These are phyloP conservation scores for Andrena bucephala DNA, from an alignment of 2,888 invertebrate genomes.

Conservation along the genomic window DNA sequence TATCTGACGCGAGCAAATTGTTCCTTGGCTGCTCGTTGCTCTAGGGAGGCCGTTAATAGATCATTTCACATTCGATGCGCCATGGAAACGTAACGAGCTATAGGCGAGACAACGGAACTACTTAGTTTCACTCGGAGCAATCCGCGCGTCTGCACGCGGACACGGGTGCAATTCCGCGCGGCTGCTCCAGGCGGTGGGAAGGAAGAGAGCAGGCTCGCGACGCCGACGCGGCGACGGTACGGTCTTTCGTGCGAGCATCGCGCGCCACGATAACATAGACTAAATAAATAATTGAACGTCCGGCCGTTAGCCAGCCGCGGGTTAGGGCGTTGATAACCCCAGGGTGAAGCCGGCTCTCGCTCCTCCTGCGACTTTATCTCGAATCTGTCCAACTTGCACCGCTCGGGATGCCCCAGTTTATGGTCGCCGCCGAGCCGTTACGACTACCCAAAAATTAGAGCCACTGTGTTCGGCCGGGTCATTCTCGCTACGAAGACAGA, in stretches of 20 bases:
- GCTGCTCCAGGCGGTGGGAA: constrained; percentile 38
- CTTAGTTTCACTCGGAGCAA: constrained; percentile 24
- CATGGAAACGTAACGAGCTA: background rate
- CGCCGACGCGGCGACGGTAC: constrained; percentile 14
- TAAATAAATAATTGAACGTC: constrained; percentile 83
- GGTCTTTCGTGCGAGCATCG: constrained; percentile 74
- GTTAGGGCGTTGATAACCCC: constrained; percentile 81
- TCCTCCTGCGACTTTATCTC: constrained; percentile 75
- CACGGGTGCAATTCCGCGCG: constrained; percentile 1
- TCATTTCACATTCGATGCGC: too few relatives aligned
- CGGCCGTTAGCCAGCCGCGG: constrained; percentile 76
- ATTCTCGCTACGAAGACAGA: constrained; percentile 36
- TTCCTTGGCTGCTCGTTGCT: background rate
- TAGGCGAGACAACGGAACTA: background rate
- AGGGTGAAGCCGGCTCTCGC: constrained; percentile 64
- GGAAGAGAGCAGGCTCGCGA: constrained; percentile 40
- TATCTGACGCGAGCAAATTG: background rate
- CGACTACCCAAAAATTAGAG: constrained; percentile 70
- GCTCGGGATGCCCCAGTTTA: constrained; percentile 73
- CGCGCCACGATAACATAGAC: constrained; percentile 78
- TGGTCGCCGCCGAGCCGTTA: constrained; percentile 44
- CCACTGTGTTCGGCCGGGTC: constrained; percentile 19
- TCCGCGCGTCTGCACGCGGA: background rate
- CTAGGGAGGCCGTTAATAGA: background rate
- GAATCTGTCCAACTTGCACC: constrained; percentile 76